Evolutionary conservation across 2,888 invertebrate genomes (phyloP).

Genomic region (Callyntrura sp.): DNA sequence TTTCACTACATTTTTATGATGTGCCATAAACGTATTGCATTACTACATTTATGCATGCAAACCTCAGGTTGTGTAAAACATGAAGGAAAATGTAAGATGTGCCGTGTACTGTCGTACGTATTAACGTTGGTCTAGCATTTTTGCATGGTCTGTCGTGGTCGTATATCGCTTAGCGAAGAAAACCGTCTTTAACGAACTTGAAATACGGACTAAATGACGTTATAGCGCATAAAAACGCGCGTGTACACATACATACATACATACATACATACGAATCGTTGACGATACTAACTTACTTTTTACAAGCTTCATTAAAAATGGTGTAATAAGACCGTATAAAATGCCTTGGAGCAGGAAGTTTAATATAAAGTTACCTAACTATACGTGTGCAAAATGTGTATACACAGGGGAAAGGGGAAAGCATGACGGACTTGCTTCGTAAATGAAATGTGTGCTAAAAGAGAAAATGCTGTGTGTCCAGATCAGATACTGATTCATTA

Average conservation of each 20-base stretch:
- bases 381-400: slow-evolving; percentile 5
- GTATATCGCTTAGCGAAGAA: too few relatives aligned
- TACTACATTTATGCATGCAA: slow-evolving; percentile 72
- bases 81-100: not conserved
- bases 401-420: not conserved
- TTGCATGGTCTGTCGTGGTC: too few relatives aligned
- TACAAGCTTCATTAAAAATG: slow-evolving; percentile 74
- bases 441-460: slow-evolving; percentile 31
- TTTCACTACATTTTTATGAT: slow-evolving; percentile 68
- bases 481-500: slow-evolving; percentile 63
- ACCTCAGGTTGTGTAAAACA: slow-evolving; percentile 35
- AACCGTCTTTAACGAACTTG: not conserved
- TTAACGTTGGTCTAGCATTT: too few relatives aligned
- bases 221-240: not conserved
- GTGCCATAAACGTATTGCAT: slow-evolving; percentile 76
- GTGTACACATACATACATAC: not conserved
- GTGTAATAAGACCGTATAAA: slow-evolving; percentile 71
- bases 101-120: too few relatives aligned
- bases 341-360: slow-evolving; percentile 68
- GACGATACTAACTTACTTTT: slow-evolving; percentile 62
- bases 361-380: slow-evolving; percentile 40
- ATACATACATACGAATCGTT: slow-evolving; percentile 1
- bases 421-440: slow-evolving; percentile 49
- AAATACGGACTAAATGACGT: not conserved
- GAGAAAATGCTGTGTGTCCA: slow-evolving; percentile 13